Conservation (phyloP, 2,797 vertebrate species). For the Rhinophrynus dorsalis region DNA sequence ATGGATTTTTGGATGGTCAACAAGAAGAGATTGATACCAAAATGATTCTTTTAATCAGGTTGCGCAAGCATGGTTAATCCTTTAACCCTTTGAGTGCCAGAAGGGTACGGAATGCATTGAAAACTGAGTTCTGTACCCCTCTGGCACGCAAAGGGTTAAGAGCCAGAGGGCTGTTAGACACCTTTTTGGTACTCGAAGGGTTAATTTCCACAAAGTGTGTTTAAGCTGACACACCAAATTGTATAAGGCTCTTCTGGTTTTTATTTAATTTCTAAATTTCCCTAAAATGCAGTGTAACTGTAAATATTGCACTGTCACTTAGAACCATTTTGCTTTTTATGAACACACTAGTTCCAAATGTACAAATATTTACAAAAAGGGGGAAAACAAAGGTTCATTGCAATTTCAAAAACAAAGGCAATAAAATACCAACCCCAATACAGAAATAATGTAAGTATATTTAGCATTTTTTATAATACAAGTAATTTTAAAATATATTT, state of each 20-base stretch:
- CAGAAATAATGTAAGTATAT: constrained; percentile 27
- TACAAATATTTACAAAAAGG: constrained; percentile 38
- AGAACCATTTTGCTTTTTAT: constrained; percentile 4
- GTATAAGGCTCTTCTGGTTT: constrained; percentile 22
- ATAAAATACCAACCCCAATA: constrained; percentile 6
- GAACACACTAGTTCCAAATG: constrained; percentile 14
- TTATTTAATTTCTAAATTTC: constrained; percentile 27
- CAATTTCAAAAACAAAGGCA: constrained; percentile 9
- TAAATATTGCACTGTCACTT: constrained; percentile 38
- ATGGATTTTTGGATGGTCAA: not conserved
- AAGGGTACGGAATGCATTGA: no score
- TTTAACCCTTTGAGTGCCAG: no score
- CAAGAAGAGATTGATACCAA: not conserved
- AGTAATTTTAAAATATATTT: constrained; percentile 46
- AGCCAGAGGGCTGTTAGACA: no score
- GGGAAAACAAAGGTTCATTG: constrained; percentile 2
- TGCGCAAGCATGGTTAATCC: no score
- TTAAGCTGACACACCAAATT: no score
- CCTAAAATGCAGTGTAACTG: constrained; percentile 33
- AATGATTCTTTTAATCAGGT: not conserved
- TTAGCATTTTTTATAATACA: constrained; percentile 49
- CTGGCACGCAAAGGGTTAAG: no score
- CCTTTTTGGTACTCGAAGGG: no score
- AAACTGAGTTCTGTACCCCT: no score
- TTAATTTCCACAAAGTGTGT: no score